phyloP scores from a whole-genome alignment of 2,113 vertebrate species.

The Ornithorhynchus anatinus region DNA sequence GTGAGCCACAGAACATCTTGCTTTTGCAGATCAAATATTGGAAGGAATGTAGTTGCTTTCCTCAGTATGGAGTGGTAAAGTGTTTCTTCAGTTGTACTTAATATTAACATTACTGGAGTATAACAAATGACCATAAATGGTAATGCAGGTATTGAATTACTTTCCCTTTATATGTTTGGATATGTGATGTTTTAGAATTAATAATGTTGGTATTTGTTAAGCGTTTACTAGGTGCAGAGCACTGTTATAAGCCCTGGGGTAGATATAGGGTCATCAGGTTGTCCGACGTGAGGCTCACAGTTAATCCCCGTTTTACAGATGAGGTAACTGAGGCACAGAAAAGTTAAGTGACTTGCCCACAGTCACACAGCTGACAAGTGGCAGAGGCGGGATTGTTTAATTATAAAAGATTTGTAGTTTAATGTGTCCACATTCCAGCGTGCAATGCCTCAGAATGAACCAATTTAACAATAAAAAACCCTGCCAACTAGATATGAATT shows the following conservation, averaged over 20 bases:
- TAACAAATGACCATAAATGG: slow-evolving; percentile 37
- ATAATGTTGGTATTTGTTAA: too few relatives aligned
- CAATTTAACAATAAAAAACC: slow-evolving; percentile 37
- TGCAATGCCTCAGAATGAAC: slow-evolving; percentile 38
- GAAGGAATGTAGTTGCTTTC: background rate
- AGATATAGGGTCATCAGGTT: too few relatives aligned
- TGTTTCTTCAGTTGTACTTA: background rate
- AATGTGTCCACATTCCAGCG: slow-evolving; percentile 1
- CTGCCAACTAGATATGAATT: slow-evolving; percentile 18
- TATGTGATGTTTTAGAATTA: slow-evolving; percentile 29
- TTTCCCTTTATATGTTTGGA: slow-evolving; percentile 35
- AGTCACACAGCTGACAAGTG: too few relatives aligned
- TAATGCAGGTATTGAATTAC: slow-evolving; percentile 36
- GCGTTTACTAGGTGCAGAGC: too few relatives aligned
- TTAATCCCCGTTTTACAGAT: too few relatives aligned
- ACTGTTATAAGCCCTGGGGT: too few relatives aligned
- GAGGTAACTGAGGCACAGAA: too few relatives aligned
- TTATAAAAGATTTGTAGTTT: slow-evolving; percentile 17
- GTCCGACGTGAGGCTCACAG: too few relatives aligned
- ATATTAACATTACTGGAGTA: slow-evolving; percentile 36
- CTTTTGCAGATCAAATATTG: background rate
- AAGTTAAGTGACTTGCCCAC: too few relatives aligned
- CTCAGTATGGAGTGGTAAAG: background rate
- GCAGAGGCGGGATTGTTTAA: too few relatives aligned
- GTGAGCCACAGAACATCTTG: background rate